Evolutionary conservation across 2,888 invertebrate genomes (phyloP).

Genomic region (Chaetogeoica ovagalla): DNA sequence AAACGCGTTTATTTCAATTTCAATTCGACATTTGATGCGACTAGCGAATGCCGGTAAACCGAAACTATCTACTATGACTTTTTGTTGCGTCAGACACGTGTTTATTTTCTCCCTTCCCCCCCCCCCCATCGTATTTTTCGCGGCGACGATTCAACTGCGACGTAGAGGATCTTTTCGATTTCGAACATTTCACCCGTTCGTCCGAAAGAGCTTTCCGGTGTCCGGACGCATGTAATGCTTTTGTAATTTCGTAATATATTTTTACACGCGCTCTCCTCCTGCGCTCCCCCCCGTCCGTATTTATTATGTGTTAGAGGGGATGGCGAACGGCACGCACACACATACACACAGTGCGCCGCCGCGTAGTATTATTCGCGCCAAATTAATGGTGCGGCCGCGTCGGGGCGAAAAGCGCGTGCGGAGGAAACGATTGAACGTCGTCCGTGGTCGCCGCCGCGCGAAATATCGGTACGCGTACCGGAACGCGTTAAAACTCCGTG

Average conservation of each 20-base stretch:
- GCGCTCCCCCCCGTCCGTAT: no score
- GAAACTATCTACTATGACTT: no score
- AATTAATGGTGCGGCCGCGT: conserved; percentile 46
- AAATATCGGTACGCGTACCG: conserved; percentile 34
- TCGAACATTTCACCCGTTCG: background rate
- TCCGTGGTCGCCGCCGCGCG: background rate
- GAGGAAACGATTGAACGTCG: background rate
- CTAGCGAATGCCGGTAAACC: no score
- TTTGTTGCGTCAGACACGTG: no score
- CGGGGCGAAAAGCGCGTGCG: background rate
- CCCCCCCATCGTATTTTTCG: no score
- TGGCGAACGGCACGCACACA: no score
- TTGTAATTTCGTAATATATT: background rate
- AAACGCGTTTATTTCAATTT: no score
- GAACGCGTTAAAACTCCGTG: conserved; percentile 50
- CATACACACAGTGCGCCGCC: no score
- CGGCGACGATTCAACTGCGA: background rate
- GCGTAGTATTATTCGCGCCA: background rate
- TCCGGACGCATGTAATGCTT: conserved; percentile 30
- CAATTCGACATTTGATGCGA: no score
- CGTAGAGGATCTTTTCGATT: background rate
- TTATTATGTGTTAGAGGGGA: no score
- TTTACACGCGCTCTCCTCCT: background rate
- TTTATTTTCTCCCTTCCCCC: no score
- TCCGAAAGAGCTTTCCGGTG: conserved; percentile 44